Percentiles rank a stretch among this genome's conserved stretches.
These are phyloP conservation scores for Drosophila glabriapex DNA, from an alignment of 2,888 invertebrate genomes.

Conservation along the genomic window DNA sequence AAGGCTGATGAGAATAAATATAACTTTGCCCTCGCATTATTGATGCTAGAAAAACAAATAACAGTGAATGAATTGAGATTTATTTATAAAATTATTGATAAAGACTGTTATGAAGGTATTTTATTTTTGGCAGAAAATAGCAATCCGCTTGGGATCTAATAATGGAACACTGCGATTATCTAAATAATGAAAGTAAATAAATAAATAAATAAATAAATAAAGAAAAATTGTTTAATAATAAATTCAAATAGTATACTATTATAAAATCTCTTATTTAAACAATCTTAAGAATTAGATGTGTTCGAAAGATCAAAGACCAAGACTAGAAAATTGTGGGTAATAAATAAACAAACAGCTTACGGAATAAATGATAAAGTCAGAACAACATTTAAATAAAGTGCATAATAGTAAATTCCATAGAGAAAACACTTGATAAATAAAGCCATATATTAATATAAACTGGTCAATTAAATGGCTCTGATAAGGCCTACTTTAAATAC, in stretches of 20 bases:
- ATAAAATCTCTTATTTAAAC: background rate
- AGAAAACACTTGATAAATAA: constrained; percentile 2
- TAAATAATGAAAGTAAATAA: background rate
- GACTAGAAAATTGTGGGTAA: background rate
- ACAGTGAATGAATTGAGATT: background rate
- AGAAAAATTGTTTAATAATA: background rate
- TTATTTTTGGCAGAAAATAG: background rate
- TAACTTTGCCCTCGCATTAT: background rate
- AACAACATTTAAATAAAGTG: background rate
- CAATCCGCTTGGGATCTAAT: background rate
- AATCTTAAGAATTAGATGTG: background rate
- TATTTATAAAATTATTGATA: background rate
- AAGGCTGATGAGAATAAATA: background rate
- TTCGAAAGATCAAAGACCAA: background rate
- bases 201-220: background rate
- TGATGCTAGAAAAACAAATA: background rate
- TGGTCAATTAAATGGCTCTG: background rate
- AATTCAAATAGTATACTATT: background rate
- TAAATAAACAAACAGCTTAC: background rate
- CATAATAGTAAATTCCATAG: background rate
- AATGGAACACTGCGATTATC: background rate
- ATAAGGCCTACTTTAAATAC: constrained; percentile 14
- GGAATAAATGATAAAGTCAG: background rate
- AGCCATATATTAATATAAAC: background rate
- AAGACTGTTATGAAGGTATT: background rate